phyloP scores from a whole-genome alignment of 2,888 invertebrate genomes.

The Callosobruchus maculatus region DNA sequence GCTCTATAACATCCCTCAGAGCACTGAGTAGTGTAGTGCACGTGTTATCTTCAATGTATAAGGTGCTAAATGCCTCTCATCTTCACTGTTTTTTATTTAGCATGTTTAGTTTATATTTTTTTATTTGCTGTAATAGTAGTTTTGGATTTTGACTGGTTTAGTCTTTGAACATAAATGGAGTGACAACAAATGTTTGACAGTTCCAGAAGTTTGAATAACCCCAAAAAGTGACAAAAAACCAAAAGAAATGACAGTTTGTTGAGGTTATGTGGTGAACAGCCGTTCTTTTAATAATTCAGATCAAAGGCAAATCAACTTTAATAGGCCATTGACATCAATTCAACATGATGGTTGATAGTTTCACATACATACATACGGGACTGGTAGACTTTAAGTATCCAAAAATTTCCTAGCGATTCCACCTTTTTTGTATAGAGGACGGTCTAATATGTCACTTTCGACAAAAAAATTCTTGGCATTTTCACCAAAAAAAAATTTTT shows the following conservation, averaged over 20 bases:
- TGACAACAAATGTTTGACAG: neutral
- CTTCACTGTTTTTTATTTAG: no score
- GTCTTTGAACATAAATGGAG: neutral
- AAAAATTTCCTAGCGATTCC: no score
- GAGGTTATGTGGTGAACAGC: neutral
- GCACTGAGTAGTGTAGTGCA: neutral
- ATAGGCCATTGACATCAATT: neutral
- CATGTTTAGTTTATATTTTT: neutral
- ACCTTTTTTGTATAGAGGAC: no score
- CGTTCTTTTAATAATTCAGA: neutral
- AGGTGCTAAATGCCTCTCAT: neutral
- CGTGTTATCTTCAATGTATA: slow-evolving; percentile 5
- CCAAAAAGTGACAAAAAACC: neutral
- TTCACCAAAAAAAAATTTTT: no score
- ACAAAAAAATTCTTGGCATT: no score
- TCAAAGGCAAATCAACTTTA: neutral
- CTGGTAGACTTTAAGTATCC: no score
- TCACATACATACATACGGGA: no score
- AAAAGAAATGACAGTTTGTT: neutral
- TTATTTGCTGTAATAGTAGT: neutral
- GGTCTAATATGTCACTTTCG: no score
- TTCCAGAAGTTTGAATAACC: neutral
- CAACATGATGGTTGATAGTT: no score
- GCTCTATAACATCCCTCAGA: slow-evolving; percentile 6
- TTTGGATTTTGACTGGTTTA: no score